These are phyloP conservation scores for Platalea minor DNA, from an alignment of 2,797 vertebrate genomes.

Conservation along the genomic window DNA sequence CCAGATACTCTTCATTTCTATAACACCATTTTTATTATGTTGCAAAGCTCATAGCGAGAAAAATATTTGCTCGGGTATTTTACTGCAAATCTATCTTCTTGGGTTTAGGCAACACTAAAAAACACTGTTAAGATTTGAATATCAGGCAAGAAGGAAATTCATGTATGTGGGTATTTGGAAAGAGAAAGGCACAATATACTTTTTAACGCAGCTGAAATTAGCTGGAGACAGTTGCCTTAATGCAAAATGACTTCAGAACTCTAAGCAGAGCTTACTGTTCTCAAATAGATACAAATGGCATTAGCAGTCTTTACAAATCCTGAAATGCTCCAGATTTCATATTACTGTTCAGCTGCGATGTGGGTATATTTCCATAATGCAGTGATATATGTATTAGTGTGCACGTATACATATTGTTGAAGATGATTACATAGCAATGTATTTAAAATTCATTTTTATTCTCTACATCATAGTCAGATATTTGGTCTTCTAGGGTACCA, in stretches of 20 bases:
- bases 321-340: not conserved
- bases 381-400: not conserved
- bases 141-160: not conserved
- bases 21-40: not conserved
- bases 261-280: not conserved
- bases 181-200: not conserved
- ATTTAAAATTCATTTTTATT: not conserved
- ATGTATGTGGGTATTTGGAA: not conserved
- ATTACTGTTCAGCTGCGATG: not conserved
- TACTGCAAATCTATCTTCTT: not conserved
- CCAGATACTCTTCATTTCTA: not conserved
- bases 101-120: not conserved
- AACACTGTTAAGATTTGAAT: not conserved
- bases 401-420: not conserved
- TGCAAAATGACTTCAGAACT: not conserved
- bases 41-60: not conserved
- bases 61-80: not conserved
- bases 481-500: not conserved
- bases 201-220: not conserved
- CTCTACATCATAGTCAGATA: not conserved
- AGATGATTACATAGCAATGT: not conserved
- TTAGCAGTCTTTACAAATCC: slow-evolving; percentile 2
- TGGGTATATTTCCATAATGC: not conserved
- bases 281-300: not conserved
- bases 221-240: not conserved